phyloP scores from a whole-genome alignment of 64 coral and sea anemone genomes.

The Montipora capricornis region DNA sequence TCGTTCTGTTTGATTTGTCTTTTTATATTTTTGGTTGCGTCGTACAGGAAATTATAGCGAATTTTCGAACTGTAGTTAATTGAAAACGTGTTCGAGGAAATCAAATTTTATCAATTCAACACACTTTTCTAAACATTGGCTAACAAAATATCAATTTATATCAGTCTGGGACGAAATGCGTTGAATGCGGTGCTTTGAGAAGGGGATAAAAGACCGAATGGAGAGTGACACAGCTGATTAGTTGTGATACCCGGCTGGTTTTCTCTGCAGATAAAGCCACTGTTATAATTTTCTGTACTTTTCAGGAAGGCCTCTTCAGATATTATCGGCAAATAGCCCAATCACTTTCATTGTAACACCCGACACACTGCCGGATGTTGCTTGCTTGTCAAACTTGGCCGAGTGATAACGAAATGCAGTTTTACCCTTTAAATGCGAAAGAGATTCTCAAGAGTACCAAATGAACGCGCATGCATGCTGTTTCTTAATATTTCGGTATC shows the following conservation, averaged over 20 bases:
- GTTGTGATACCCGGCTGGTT: slow-evolving; percentile 6
- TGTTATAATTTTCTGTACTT: background rate
- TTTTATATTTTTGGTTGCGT: background rate
- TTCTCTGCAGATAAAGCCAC: background rate
- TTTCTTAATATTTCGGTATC: background rate
- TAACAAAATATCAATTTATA: background rate
- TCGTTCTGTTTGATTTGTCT: background rate
- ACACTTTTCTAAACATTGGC: background rate
- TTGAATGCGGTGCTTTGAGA: background rate
- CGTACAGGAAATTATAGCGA: background rate
- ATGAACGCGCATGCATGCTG: background rate
- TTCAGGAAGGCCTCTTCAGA: slow-evolving; percentile 15
- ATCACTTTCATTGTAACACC: background rate
- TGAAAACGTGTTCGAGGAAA: background rate
- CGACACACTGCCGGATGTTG: background rate
- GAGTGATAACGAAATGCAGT: background rate
- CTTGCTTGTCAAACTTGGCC: background rate
- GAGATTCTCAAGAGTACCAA: no score
- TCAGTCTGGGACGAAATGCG: background rate
- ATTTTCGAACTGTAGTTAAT: background rate
- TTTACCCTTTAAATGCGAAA: background rate
- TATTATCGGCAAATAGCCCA: background rate
- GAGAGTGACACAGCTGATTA: slow-evolving; percentile 31
- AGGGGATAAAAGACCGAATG: background rate
- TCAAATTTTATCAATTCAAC: background rate